These are phyloP conservation scores for Pampusana beccarii DNA, from an alignment of 2,113 vertebrate species.

Conservation along the genomic window DNA sequence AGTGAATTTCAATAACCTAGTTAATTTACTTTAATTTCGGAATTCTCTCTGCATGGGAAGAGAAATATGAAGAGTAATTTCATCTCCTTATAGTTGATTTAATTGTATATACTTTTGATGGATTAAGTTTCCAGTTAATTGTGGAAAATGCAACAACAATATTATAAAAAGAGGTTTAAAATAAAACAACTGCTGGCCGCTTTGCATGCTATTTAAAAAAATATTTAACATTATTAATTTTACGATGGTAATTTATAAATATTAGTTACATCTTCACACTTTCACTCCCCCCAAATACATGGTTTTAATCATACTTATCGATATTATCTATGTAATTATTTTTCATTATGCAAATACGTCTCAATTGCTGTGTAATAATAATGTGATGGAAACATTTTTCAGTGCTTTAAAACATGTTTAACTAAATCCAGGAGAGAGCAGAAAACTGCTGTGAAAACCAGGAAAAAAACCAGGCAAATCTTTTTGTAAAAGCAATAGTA, in stretches of 20 bases:
- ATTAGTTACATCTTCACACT: slow-evolving; percentile 41
- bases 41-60: slow-evolving; percentile 49
- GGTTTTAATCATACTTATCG: slow-evolving; percentile 55
- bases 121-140: slow-evolving; percentile 71
- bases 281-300: background rate
- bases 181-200: slow-evolving; percentile 35
- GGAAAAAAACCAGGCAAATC: background rate
- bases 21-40: slow-evolving; percentile 65
- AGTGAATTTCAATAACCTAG: slow-evolving; percentile 51
- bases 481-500: background rate
- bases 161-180: slow-evolving; percentile 37
- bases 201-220: background rate
- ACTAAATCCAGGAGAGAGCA: background rate
- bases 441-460: background rate
- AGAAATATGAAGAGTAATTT: slow-evolving; percentile 63
- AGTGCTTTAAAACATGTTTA: background rate
- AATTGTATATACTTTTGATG: slow-evolving; percentile 66
- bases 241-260: slow-evolving; percentile 40
- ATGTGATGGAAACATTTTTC: background rate
- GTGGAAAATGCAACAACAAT: slow-evolving; percentile 13
- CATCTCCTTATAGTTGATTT: slow-evolving; percentile 65
- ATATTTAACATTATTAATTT: slow-evolving; percentile 54
- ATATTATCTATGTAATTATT: slow-evolving; percentile 57
- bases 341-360: slow-evolving; percentile 63
- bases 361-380: background rate